Conservation (phyloP, 2,797 vertebrate genomes). For the Serranus cabrilla region DNA sequence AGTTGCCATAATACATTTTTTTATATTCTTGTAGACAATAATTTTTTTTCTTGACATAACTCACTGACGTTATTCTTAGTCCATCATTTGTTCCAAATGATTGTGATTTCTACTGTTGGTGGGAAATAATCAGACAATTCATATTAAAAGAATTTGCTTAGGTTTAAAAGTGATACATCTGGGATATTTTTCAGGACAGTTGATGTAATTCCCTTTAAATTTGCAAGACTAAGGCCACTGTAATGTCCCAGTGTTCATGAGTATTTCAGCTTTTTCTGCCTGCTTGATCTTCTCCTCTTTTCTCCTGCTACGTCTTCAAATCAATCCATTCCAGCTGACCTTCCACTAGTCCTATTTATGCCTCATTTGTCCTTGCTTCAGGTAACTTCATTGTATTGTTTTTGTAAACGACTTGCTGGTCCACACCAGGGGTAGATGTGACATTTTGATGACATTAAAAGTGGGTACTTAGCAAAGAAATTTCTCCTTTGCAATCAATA, state of each 20-base stretch:
- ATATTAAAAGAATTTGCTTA: background rate
- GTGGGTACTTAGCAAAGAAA: background rate
- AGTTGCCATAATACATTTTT: background rate
- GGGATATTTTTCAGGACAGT: background rate
- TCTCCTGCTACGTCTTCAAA: too few species aligned
- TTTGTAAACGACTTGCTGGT: constrained; percentile 7
- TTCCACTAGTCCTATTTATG: background rate
- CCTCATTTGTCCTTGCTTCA: background rate
- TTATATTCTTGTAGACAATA: background rate
- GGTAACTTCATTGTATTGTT: background rate
- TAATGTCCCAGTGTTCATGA: background rate
- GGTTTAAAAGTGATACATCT: background rate
- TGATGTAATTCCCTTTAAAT: background rate
- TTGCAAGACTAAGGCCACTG: background rate
- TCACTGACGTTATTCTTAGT: background rate
- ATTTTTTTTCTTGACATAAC: background rate
- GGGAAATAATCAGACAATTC: background rate
- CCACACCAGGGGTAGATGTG: constrained; percentile 6
- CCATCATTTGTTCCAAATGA: background rate
- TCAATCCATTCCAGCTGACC: too few species aligned
- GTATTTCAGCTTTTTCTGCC: background rate
- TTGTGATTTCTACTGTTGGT: background rate
- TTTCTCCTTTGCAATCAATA: background rate
- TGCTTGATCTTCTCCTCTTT: too few species aligned
- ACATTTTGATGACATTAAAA: constrained; percentile 40